phyloP scores from a whole-genome alignment of 1,140 invertebrate genomes.

The Leptopilina clavipes region DNA sequence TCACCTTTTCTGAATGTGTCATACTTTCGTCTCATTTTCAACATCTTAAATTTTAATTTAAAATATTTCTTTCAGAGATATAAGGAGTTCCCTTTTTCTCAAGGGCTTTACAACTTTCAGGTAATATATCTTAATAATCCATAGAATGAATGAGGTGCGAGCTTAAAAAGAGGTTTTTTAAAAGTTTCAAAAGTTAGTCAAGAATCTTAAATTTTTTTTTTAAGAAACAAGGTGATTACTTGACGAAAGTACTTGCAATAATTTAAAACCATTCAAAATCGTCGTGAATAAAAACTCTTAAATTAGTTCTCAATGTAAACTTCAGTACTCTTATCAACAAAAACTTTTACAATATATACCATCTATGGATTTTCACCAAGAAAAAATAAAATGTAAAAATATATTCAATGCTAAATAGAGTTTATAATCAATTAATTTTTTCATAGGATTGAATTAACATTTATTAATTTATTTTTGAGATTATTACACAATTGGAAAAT shows the following conservation, averaged over 20 bases:
- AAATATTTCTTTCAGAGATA: not conserved
- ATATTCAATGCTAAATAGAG: no score
- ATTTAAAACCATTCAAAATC: not conserved
- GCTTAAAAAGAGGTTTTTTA: not conserved
- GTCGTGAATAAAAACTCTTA: not conserved
- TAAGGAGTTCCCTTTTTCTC: not conserved
- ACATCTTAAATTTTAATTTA: slow-evolving; percentile 23
- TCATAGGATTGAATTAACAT: no score
- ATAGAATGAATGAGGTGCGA: slow-evolving; percentile 1
- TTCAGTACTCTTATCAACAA: not conserved
- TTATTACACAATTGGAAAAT: no score
- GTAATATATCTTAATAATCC: slow-evolving; percentile 6
- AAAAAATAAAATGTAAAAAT: no score
- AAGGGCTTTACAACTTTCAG: not conserved
- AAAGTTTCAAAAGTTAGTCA: not conserved
- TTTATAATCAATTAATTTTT: no score
- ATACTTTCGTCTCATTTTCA: slow-evolving; percentile 10
- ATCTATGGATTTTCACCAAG: no score
- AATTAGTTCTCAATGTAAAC: not conserved
- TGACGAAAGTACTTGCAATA: not conserved
- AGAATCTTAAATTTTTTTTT: not conserved
- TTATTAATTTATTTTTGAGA: no score
- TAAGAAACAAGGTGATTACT: not conserved
- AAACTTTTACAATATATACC: no score
- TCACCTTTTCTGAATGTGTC: not conserved